Conservation (phyloP, 2,797 vertebrate species). For the Uromys caudimaculatus region DNA sequence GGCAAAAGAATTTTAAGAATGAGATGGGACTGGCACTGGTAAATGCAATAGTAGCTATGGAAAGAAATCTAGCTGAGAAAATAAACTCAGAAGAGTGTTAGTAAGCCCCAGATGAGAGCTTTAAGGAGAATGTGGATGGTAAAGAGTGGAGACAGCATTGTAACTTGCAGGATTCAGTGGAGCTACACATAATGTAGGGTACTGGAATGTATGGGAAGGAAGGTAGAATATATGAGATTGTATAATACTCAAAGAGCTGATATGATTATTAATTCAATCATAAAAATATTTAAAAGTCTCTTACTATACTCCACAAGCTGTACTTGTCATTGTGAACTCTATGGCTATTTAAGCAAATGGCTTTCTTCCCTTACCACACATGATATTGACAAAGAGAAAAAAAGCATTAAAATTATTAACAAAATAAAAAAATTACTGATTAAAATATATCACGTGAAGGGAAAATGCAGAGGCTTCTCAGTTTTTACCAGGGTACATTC, state of each 20-base stretch:
- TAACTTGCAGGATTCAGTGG: not conserved
- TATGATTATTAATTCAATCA: not conserved
- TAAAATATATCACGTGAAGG: not conserved
- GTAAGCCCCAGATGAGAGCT: not conserved
- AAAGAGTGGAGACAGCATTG: not conserved
- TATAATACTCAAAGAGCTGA: not conserved
- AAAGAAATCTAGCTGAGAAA: not conserved
- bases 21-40: not conserved
- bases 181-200: too few species aligned
- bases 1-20: not conserved
- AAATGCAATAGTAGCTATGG: not conserved
- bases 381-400: not conserved
- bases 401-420: not conserved
- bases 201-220: not conserved
- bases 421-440: not conserved
- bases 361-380: not conserved
- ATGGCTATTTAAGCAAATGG: not conserved
- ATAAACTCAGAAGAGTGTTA: not conserved
- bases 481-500: not conserved
- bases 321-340: not conserved
- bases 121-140: not conserved
- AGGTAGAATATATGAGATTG: not conserved
- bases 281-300: not conserved
- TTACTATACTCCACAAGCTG: not conserved
- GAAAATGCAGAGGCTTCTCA: not conserved